Conservation (phyloP, 2,113 vertebrate species). For the Calonectris borealis region DNA sequence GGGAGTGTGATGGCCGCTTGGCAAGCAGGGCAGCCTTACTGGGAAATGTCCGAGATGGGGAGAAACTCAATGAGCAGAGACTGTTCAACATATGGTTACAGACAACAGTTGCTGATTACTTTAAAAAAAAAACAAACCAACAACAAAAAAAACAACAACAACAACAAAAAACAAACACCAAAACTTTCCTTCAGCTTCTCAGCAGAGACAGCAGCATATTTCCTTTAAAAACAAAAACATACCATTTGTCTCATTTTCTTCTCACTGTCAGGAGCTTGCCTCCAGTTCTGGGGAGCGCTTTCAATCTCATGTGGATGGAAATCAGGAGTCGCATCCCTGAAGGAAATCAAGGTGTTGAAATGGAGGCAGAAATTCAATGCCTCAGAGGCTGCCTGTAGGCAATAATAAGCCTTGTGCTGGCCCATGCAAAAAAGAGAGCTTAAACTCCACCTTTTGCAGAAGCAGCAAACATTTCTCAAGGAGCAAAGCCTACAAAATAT, state of each 20-base stretch:
- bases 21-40: neutral
- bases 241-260: neutral
- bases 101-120: neutral
- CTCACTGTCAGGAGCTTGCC: neutral
- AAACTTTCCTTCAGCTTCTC: neutral
- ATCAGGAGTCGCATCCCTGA: neutral
- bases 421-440: neutral
- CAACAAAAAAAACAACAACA: too few species aligned
- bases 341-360: neutral
- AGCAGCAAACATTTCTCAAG: neutral
- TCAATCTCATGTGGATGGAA: neutral
- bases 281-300: neutral
- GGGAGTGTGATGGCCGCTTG: neutral
- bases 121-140: neutral
- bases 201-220: neutral
- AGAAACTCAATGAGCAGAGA: neutral
- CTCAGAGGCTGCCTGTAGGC: neutral
- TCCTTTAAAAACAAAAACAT: neutral
- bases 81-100: neutral
- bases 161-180: too few species aligned
- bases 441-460: neutral
- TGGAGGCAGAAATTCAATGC: neutral
- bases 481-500: neutral
- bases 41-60: neutral
- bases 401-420: neutral